These are phyloP conservation scores for Panagrolaimus sp. DNA, from an alignment of 1,140 invertebrate species.

Conservation along the genomic window DNA sequence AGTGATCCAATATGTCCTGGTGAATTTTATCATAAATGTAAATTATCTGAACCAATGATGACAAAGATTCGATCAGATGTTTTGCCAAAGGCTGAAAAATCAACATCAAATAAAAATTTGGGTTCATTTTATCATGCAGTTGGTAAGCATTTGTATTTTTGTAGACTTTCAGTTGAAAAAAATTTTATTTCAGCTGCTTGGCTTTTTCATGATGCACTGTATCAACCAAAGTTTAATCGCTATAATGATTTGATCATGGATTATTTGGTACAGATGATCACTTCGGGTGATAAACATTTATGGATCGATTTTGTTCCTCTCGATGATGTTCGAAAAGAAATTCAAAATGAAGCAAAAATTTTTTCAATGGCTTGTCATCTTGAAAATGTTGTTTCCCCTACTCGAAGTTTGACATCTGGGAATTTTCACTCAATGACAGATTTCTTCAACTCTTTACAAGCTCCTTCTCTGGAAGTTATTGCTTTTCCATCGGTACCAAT, in stretches of 20 bases:
- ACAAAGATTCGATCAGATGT: constrained; percentile 25
- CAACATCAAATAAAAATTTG: not conserved
- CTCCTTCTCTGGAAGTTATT: not conserved
- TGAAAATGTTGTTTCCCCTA: constrained; percentile 16
- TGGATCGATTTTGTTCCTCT: constrained; percentile 40
- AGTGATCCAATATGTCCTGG: constrained; percentile 36
- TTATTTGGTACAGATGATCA: constrained; percentile 39
- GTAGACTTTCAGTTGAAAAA: no score
- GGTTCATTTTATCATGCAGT: constrained; percentile 29
- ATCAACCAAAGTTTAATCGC: constrained; percentile 22
- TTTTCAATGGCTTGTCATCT: constrained; percentile 22
- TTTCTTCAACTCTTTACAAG: not conserved
- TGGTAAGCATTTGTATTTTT: no score
- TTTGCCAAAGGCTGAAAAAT: constrained; percentile 20
- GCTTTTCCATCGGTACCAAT: constrained; percentile 29
- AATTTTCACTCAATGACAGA: not conserved
- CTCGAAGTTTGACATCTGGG: constrained; percentile 10
- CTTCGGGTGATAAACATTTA: constrained; percentile 32
- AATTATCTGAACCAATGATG: constrained; percentile 26
- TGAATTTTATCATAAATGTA: constrained; percentile 20
- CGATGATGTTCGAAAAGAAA: constrained; percentile 1
- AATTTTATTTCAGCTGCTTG: no score
- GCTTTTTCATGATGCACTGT: constrained; percentile 21
- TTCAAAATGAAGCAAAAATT: constrained; percentile 14
- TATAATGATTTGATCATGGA: constrained; percentile 30